These are phyloP conservation scores for Drosophila teissieri DNA, from an alignment of 1,140 invertebrate species.

Conservation along the genomic window DNA sequence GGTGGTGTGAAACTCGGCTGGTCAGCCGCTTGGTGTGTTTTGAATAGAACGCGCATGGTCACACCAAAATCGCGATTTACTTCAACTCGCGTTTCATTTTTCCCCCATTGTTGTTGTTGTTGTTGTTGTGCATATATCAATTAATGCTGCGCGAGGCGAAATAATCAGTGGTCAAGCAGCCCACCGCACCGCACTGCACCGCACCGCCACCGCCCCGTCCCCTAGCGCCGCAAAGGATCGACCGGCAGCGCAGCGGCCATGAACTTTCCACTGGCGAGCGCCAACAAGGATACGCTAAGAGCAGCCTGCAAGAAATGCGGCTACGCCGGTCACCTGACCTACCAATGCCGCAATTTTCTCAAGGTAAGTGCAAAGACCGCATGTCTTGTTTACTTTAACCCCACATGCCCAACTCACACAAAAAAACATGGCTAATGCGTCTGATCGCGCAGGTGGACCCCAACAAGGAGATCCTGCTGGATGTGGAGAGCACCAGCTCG, in stretches of 20 bases:
- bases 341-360: constrained; percentile 98
- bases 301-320: constrained; percentile 97
- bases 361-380: constrained; percentile 87
- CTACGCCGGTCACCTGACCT: constrained; percentile 97
- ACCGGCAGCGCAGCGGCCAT: constrained; percentile 39
- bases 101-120: background rate
- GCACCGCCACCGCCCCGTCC: background rate
- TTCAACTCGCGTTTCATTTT: background rate
- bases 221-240: background rate
- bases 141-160: constrained; percentile 9
- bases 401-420: no score
- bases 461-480: constrained; percentile 95
- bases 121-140: constrained; percentile 9
- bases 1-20: background rate
- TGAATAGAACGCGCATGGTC: background rate
- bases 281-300: constrained; percentile 89
- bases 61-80: background rate
- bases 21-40: background rate
- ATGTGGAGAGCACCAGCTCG: constrained; percentile 97
- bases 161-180: background rate
- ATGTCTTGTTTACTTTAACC: background rate
- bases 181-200: background rate
- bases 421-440: background rate
- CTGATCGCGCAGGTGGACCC: constrained; percentile 87
- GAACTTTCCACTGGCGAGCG: constrained; percentile 84